These are phyloP conservation scores for Regulus satrapa DNA, from an alignment of 2,113 vertebrate species.

Conservation along the genomic window DNA sequence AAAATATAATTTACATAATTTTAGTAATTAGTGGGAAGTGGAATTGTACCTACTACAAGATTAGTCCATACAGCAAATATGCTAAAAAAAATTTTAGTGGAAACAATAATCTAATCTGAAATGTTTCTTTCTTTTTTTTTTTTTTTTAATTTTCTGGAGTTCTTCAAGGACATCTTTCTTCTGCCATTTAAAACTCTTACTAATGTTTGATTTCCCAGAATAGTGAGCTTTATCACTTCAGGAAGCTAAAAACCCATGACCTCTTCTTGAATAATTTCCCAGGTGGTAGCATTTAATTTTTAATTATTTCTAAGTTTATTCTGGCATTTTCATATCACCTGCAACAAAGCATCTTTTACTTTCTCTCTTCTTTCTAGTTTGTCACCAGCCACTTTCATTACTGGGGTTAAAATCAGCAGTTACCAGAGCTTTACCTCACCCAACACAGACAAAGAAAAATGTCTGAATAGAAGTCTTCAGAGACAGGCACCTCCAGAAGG, in stretches of 20 bases:
- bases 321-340: background rate
- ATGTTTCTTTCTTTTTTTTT: background rate
- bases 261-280: conserved; percentile 19
- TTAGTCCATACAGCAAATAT: background rate
- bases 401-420: conserved; percentile 6
- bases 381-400: background rate
- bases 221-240: background rate
- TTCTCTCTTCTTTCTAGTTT: background rate
- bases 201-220: conserved; percentile 12
- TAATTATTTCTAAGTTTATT: conserved; percentile 22
- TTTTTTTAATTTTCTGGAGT: background rate
- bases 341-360: conserved; percentile 3
- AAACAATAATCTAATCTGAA: background rate
- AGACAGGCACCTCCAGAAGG: conserved; percentile 20
- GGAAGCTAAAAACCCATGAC: background rate
- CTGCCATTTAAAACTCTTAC: background rate
- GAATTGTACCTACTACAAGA: background rate
- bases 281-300: background rate
- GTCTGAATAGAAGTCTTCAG: conserved; percentile 38
- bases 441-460: conserved; percentile 26
- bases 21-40: background rate
- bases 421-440: conserved; percentile 11
- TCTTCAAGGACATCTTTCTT: conserved; percentile 11
- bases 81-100: background rate
- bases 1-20: background rate